Evolutionary conservation across 2,113 vertebrate species (phyloP), one percentile per base, ranked within the genome.

Genomic region (Ascaphus truei): DNA sequence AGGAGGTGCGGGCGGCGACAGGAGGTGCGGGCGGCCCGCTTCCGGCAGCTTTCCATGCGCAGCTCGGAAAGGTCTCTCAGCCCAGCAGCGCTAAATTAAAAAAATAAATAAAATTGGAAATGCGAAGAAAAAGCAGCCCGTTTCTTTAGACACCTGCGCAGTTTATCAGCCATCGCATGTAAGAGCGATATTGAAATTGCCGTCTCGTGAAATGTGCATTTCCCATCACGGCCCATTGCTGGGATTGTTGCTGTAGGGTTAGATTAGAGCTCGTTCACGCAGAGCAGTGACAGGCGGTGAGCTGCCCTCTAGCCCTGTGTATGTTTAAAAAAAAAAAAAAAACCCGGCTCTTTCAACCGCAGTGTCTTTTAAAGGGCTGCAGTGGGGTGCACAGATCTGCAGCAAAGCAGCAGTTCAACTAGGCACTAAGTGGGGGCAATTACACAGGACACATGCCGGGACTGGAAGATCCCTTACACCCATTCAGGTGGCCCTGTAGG

Each of bases 161-260:
- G 72, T 66, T 15, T 50, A 78, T 75, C 62, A 75, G 78, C 52
- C 76, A 63, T 56, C 71, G 79, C 74, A 64, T 60, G 53, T 5
- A 25, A 74, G 48, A 75, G 37, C 66, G 75, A 61, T 29, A 72
- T 18, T 77, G 80, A 47, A 80, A 68, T 16, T 11, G 66, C 59
- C 72, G 45, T 67, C 73, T 78, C 77, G 77, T 85, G 73, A 72
- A 23, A 26, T 79, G 78, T 81, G 77, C 64, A 15, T 31, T 79
- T 68, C 77, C 77, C 82, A 79, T 80, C 76, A 77, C 77, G 79
- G 67, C 77, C 80, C 74, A 81, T 64, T 75, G 73, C 50, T 77
- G 74, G 55, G 41, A 59, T 65, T 66, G 73, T 65, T 75, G 78
- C 50, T 3, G 62, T 61, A 72, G 71, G 67, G 75, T 77, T 78